These are phyloP conservation scores for Aradus depressus DNA, from an alignment of 2,888 invertebrate species.

Conservation along the genomic window DNA sequence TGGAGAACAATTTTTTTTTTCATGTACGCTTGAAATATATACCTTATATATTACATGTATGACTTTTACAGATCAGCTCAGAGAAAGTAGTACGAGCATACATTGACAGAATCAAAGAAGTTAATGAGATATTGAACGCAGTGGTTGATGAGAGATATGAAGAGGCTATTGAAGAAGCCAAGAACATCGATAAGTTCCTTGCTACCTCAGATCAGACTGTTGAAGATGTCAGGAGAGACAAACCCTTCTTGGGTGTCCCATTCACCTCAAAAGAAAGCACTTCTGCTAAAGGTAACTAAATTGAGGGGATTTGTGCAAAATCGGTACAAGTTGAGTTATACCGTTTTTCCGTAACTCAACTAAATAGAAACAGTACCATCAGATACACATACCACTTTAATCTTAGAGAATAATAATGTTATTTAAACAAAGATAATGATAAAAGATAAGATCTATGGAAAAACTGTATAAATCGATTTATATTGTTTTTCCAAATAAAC, in stretches of 20 bases:
- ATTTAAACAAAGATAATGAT: no score
- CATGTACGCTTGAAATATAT: not conserved
- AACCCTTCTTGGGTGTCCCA: constrained; percentile 82
- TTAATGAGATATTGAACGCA: constrained; percentile 68
- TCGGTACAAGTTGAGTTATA: no score
- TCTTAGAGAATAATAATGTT: no score
- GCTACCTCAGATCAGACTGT: constrained; percentile 46
- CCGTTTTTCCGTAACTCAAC: no score
- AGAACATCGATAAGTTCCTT: constrained; percentile 56
- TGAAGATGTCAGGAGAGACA: constrained; percentile 46
- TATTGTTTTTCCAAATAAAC: no score
- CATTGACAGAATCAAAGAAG: constrained; percentile 62
- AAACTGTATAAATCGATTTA: no score
- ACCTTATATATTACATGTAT: constrained; percentile 20
- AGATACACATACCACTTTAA: no score
- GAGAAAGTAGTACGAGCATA: constrained; percentile 60
- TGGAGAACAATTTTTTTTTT: not conserved
- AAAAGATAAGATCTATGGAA: no score
- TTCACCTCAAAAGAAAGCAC: constrained; percentile 88
- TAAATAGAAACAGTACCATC: no score
- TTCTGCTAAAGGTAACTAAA: constrained; percentile 51
- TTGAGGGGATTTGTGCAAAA: no score
- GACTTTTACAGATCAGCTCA: constrained; percentile 43
- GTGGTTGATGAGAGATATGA: constrained; percentile 70
- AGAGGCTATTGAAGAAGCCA: constrained; percentile 67